These are phyloP conservation scores for Glossophaga mutica DNA, from an alignment of 2,797 vertebrate species.

Conservation along the genomic window DNA sequence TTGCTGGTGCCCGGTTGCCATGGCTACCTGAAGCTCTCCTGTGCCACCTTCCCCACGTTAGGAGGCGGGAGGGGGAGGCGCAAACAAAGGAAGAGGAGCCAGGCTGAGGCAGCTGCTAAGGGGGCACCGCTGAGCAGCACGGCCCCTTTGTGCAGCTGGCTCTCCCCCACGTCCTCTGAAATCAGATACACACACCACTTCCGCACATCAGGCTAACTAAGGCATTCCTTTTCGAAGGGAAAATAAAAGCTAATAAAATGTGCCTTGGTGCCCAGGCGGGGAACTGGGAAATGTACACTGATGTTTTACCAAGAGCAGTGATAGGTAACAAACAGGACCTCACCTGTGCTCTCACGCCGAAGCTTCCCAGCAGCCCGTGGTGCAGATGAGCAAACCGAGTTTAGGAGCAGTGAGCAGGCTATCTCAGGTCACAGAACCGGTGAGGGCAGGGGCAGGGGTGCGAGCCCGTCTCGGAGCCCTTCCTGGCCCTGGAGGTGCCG, in stretches of 20 bases:
- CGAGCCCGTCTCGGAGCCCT: neutral
- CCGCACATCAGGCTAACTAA: constrained; percentile 22
- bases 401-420: neutral
- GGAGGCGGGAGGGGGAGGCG: constrained; percentile 69
- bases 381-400: neutral
- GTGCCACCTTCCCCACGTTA: constrained; percentile 80
- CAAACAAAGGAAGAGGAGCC: constrained; percentile 52
- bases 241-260: neutral
- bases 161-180: neutral
- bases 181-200: constrained; percentile 56
- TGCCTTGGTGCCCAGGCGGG: neutral
- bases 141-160: constrained; percentile 18
- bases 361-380: neutral
- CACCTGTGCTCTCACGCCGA: rapidly evolving
- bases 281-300: neutral
- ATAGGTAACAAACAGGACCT: neutral
- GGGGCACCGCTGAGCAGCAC: neutral
- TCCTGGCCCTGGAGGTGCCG: rapidly evolving
- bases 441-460: neutral
- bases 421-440: neutral
- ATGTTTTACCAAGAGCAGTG: neutral
- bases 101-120: neutral
- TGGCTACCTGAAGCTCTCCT: constrained; percentile 80
- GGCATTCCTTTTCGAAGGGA: constrained; percentile 31
- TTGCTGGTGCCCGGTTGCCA: constrained; percentile 79